Base-by-base conservation (phyloP, 2,888 invertebrate species). In the Boloria euphrosyne region DNA sequence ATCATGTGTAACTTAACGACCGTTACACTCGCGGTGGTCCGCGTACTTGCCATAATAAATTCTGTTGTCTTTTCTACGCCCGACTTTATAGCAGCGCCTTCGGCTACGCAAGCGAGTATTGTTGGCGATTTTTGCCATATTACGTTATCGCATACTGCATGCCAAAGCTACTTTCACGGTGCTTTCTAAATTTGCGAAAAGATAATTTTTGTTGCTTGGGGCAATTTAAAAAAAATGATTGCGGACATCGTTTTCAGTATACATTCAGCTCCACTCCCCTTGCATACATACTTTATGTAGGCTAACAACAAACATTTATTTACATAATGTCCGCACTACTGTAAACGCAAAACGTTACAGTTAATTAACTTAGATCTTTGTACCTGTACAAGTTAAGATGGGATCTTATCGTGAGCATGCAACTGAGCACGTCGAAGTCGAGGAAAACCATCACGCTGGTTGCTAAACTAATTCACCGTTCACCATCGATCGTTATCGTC, bases 151-250 rank as follows among this genome's bases (percentile, higher is more conserved):
- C 76, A 77, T 67, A 76, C 74, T 75, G 75, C 83, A 82, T 81
- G 79, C 81, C 74, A 72, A 69, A 78, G 74, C 82, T 77, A 80
- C 86, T 86, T 87, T 86, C 86, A 78, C 80, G 76, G 76, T 74
- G 80, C 87, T 87, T 87, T 88, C 89, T 87, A 87, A 87, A 86
- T 85, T 78, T 80, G 70, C 75, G 74, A 76, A 80, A 84, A 84
- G 85, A 88, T 87, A 86, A 85, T 71, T 71, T 71, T 65, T 70
- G 68, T 75, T 68, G 51, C 74, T 74, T 70, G 71, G 10, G 68
- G 66, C 68, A 27, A 50, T 57, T 60, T 66, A 55, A 62, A 58
- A 61, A 57, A 62, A 49, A 14, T 58, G 54, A 67, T 44, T 62
- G 18, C 14, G 16, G 38, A 57, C 18, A 62, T 49, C 52, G 62